phyloP scores from a whole-genome alignment of 2,113 vertebrate species.

The Poeciliopsis prolifica region DNA sequence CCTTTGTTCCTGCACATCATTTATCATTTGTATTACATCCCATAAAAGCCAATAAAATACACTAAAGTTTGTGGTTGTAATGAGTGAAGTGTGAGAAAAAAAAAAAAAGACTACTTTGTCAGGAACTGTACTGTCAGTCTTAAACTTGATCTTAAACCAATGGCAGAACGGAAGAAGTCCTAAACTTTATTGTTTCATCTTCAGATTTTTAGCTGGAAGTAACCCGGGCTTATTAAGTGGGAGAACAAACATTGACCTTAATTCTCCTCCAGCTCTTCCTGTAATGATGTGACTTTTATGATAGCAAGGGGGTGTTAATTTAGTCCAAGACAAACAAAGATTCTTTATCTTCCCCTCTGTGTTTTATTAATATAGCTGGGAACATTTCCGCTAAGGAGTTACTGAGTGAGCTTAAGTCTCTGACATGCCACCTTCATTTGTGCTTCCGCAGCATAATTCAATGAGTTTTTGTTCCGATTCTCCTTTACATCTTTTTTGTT shows the following conservation, averaged over 20 bases:
- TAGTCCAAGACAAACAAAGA: conserved; percentile 72
- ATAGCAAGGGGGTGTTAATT: conserved; percentile 64
- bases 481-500: background rate
- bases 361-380: conserved; percentile 71
- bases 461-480: conserved; percentile 12
- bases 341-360: conserved; percentile 61
- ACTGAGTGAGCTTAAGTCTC: conserved; percentile 43
- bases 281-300: conserved; percentile 58
- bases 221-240: conserved; percentile 51
- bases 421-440: conserved; percentile 56
- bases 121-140: conserved; percentile 4
- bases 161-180: conserved; percentile 2
- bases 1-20: background rate
- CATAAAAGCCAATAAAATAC: background rate
- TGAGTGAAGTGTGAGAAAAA: background rate
- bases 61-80: background rate
- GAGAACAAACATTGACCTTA: conserved; percentile 61
- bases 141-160: conserved; percentile 22
- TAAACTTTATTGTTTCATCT: conserved; percentile 6
- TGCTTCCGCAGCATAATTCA: conserved; percentile 31
- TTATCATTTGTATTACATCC: background rate
- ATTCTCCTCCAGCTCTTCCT: conserved; percentile 56
- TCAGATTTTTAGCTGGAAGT: conserved; percentile 45
- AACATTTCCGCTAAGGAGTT: conserved; percentile 65
- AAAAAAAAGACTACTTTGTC: background rate